Evolutionary conservation across 2,888 invertebrate genomes (phyloP), one percentile per base, ranked within the genome.

Genomic region (Drosophila fungiperda): DNA sequence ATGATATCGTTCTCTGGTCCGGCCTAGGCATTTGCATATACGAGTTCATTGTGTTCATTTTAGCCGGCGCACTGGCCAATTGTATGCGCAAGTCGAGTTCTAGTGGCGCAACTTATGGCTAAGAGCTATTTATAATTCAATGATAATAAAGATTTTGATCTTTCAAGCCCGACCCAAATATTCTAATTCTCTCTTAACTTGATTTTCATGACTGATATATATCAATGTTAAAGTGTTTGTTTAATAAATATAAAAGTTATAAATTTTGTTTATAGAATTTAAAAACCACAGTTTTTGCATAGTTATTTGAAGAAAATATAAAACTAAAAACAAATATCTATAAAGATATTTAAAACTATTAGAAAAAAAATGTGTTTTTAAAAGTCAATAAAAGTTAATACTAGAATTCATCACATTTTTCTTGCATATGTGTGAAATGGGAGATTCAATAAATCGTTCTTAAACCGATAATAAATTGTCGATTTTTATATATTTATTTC

Each of bases 21-120:
- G 95, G 95, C 17, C 94, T 96, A 58, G 96, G 95, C 58, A 94
- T 96, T 61, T 96, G 96, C 72, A 95, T 94, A 75, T 93, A 95
- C 87, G 96, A 96, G 95, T 94, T 96, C 72, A 92, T 96, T 82
- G 96, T 96, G 69, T 96, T 97, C 68, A 94, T 97, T 85, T 96
- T 97, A 92, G 96, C 97, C 60, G 95, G 97, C 92, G 97, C 96
- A 91, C 94, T 98, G 91, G 96, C 96, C 75, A 96, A 96, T 92
- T 96, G 96, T 89, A 97, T 98, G 93, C 95, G 84, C 3, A 65
- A 42, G 11, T 55, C 77, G 26, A 72, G 58, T 45, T 54, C 63
- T 3, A 68, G 70, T 0, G 52, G 79, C 60, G 48, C 66, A 61
- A 70, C 48, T 3, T 57, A 62, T 17, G 61, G 32, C 9, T 78